Percentiles rank a stretch among this genome's conserved stretches.
phyloP scores from a whole-genome alignment of 1,140 invertebrate genomes.

The Telenomus remus region DNA sequence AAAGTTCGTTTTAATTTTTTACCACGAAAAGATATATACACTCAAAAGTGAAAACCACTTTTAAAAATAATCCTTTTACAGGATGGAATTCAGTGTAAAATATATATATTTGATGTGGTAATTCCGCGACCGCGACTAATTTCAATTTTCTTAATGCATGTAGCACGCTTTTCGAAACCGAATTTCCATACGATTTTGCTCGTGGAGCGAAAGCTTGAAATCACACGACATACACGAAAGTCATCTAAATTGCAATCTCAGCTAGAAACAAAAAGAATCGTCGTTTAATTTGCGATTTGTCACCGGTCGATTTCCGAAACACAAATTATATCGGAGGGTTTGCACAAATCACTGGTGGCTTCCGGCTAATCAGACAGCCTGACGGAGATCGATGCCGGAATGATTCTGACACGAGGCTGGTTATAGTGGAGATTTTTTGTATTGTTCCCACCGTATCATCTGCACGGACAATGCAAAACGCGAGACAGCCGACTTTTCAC shows the following conservation, averaged over 20 bases:
- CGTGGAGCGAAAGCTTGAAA: too few species aligned
- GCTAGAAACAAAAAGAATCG: neutral
- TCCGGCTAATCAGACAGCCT: slow-evolving; percentile 44
- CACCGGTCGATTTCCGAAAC: slow-evolving; percentile 9
- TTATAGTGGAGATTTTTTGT: slow-evolving; percentile 5
- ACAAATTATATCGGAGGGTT: slow-evolving; percentile 31
- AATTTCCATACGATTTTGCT: too few species aligned
- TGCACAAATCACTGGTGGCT: slow-evolving; percentile 46
- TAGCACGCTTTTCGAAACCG: too few species aligned
- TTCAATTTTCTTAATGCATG: too few species aligned
- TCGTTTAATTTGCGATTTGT: slow-evolving; percentile 19
- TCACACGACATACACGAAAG: too few species aligned
- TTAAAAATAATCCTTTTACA: too few species aligned
- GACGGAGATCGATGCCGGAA: slow-evolving; percentile 48
- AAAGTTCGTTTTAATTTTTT: too few species aligned
- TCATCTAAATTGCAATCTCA: too few species aligned
- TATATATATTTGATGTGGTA: too few species aligned
- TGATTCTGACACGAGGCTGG: slow-evolving; percentile 36
- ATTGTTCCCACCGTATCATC: slow-evolving; percentile 26
- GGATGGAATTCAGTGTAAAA: too few species aligned
- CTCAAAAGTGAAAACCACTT: neutral
- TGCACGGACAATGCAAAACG: slow-evolving; percentile 26
- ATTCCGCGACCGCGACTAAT: too few species aligned
- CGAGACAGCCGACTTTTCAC: slow-evolving; percentile 33
- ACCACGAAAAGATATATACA: neutral